Conservation (phyloP, 2,113 vertebrate genomes). For the Phaethornis superciliosus region DNA sequence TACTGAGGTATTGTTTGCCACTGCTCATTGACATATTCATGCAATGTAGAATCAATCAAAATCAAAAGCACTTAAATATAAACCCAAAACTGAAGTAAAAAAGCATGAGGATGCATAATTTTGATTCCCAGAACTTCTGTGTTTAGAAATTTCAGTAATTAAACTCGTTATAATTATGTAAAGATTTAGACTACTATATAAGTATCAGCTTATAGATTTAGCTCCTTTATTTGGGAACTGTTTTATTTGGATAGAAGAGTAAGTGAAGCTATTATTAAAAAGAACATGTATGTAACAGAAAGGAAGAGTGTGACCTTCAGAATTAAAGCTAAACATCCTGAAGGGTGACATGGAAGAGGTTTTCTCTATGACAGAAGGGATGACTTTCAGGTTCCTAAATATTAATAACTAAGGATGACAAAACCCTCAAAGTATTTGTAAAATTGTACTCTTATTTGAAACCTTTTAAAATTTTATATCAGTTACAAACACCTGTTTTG, state of each 20-base stretch:
- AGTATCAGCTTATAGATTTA: background rate
- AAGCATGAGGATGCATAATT: background rate
- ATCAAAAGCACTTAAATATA: constrained; percentile 20
- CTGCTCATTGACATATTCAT: constrained; percentile 77
- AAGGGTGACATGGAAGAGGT: background rate
- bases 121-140: background rate
- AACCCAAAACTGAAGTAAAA: background rate
- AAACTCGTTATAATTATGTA: background rate
- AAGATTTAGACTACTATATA: background rate
- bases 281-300: background rate
- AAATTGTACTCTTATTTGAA: background rate
- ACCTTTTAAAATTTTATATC: background rate
- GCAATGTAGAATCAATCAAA: constrained; percentile 71
- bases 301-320: background rate
- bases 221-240: background rate
- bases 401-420: background rate
- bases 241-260: background rate
- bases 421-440: background rate
- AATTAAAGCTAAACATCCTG: background rate
- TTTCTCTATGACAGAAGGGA: background rate
- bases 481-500: background rate
- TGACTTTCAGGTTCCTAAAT: background rate
- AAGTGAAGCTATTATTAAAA: background rate
- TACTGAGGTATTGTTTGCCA: constrained; percentile 68
- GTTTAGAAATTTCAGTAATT: background rate